Evolutionary conservation across 2,888 invertebrate species (phyloP).

Genomic region (Eristalis pertinax): DNA sequence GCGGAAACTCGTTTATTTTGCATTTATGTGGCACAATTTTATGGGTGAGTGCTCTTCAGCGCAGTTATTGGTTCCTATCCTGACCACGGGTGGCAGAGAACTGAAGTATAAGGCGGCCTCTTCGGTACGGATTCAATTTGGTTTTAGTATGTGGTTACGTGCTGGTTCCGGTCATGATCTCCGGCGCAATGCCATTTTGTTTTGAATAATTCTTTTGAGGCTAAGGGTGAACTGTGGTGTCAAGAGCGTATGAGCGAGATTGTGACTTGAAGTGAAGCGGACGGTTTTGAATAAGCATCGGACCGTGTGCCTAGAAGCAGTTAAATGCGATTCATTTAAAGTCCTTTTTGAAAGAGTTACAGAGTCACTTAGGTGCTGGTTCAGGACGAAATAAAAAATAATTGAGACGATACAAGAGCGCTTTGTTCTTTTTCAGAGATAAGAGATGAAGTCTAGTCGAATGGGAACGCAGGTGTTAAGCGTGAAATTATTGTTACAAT

Average conservation of each 20-base stretch:
- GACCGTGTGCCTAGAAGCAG: neutral
- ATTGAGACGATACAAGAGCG: neutral
- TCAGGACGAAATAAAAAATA: neutral
- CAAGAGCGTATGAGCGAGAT: neutral
- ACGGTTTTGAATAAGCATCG: neutral
- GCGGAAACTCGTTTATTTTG: constrained; percentile 40
- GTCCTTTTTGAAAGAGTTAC: neutral
- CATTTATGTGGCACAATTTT: constrained; percentile 40
- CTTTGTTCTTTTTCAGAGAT: too few species aligned
- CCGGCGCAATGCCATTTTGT: neutral
- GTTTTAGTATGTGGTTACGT: constrained; percentile 16
- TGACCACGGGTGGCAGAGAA: neutral
- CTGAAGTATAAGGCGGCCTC: neutral
- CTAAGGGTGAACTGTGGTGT: neutral
- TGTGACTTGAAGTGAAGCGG: neutral
- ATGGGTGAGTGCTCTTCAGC: constrained; percentile 19
- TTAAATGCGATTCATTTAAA: neutral
- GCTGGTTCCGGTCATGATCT: neutral
- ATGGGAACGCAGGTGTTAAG: too few species aligned
- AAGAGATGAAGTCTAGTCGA: too few species aligned
- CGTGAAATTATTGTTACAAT: too few species aligned
- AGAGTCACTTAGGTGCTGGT: neutral
- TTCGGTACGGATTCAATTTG: constrained; percentile 2
- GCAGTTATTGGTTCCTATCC: constrained; percentile 15
- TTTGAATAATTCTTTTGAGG: neutral